Evolutionary conservation across 2,888 invertebrate genomes (phyloP).

Genomic region (Drosophila yooni): DNA sequence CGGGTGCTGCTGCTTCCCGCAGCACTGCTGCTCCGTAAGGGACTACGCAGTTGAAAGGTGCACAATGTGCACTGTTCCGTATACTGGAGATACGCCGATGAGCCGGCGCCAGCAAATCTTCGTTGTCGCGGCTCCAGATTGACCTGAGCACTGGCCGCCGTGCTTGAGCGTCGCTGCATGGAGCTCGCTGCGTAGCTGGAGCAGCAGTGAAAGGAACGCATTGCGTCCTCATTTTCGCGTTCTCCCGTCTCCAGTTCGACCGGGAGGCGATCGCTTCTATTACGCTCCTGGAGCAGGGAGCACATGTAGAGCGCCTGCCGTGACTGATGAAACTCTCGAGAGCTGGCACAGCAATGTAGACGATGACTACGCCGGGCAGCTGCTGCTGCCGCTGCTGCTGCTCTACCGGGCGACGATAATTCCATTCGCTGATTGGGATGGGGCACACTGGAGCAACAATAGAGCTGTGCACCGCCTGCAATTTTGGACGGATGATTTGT

Average conservation of each 20-base stretch:
- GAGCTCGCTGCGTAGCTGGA: conserved; percentile 83
- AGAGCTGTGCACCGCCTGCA: conserved; percentile 71
- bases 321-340: conserved; percentile 83
- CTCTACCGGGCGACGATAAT: background rate
- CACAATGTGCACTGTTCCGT: conserved; percentile 85
- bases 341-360: conserved; percentile 85
- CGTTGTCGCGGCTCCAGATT: conserved; percentile 69
- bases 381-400: conserved; percentile 15
- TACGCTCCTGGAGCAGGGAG: conserved; percentile 86
- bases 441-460: conserved; percentile 84
- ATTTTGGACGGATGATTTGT: conserved; percentile 78
- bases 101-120: conserved; percentile 11
- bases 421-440: conserved; percentile 79
- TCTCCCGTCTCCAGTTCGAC: conserved; percentile 31
- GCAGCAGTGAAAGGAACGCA: conserved; percentile 85
- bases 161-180: conserved; percentile 77
- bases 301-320: conserved; percentile 85
- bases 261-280: conserved; percentile 41
- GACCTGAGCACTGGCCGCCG: conserved; percentile 74
- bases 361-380: conserved; percentile 36
- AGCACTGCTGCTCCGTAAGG: conserved; percentile 51
- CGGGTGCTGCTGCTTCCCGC: conserved; percentile 56
- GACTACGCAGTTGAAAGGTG: conserved; percentile 84
- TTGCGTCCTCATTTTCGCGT: conserved; percentile 12
- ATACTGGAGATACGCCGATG: conserved; percentile 79